Percentiles rank a stretch among this genome's conserved stretches.
phyloP scores from a whole-genome alignment of 2,888 invertebrate genomes.

The Eupithecia vulgata region DNA sequence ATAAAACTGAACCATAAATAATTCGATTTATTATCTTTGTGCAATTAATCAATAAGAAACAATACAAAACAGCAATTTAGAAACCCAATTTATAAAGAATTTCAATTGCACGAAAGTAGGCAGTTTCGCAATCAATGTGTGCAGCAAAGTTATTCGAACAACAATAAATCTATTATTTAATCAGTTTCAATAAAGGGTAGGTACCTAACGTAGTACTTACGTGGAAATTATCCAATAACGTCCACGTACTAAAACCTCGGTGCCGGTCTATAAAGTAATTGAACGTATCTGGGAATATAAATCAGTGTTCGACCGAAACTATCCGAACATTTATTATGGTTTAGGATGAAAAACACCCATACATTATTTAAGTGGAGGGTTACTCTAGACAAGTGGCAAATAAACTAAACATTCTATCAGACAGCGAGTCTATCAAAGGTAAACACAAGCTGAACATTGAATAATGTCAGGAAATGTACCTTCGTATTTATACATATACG shows the following conservation, averaged over 20 bases:
- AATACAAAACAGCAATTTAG: not conserved
- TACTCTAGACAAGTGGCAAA: not conserved
- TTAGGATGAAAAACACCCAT: constrained; percentile 62
- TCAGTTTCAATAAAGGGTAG: not conserved
- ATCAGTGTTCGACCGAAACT: constrained; percentile 64
- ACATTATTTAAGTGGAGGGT: constrained; percentile 38
- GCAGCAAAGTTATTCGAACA: not conserved
- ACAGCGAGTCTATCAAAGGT: not conserved
- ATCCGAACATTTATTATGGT: constrained; percentile 66
- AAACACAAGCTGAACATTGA: not conserved
- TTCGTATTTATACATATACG: no score
- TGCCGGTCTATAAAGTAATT: constrained; percentile 58
- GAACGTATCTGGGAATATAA: constrained; percentile 59
- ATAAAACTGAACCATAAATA: not conserved
- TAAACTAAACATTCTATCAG: not conserved
- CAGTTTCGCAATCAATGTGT: not conserved
- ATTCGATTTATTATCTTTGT: not conserved
- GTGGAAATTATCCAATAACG: constrained; percentile 35
- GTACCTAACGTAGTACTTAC: not conserved
- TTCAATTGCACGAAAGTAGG: not conserved
- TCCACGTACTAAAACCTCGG: constrained; percentile 33
- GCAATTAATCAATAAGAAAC: not conserved
- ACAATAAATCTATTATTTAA: not conserved
- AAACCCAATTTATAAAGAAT: not conserved
- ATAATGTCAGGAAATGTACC: not conserved